Conservation (phyloP, 2,113 vertebrate species). For the Suncus etruscus region DNA sequence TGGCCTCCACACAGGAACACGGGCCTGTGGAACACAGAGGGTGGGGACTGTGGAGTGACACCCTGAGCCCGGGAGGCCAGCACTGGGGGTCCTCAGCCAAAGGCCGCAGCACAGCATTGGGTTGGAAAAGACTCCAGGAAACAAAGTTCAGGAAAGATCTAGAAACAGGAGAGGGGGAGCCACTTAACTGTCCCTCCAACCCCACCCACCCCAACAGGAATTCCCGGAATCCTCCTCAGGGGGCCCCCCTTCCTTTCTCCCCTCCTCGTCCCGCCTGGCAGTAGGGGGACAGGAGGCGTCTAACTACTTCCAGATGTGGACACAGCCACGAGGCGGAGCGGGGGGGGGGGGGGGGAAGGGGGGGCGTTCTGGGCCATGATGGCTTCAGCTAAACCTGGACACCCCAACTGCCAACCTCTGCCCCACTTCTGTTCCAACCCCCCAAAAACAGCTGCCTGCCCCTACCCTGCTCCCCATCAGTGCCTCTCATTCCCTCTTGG, state of each 20-base stretch:
- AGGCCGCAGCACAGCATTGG: not conserved
- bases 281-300: conserved; percentile 61
- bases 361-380: not conserved
- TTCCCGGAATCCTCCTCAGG: conserved; percentile 73
- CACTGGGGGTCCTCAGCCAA: not conserved
- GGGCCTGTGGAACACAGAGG: conserved; percentile 86
- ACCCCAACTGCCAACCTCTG: not conserved
- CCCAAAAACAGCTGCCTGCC: not conserved
- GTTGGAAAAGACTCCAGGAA: not conserved
- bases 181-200: conserved; percentile 22
- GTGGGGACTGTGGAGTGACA: not conserved
- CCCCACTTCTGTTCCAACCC: conserved; percentile 9
- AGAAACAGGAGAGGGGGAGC: not conserved
- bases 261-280: conserved; percentile 24
- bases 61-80: not conserved
- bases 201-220: conserved; percentile 69
- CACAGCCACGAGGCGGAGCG: conserved; percentile 62
- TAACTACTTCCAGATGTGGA: conserved; percentile 83
- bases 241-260: not conserved
- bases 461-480: not conserved
- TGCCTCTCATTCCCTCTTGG: conserved; percentile 20
- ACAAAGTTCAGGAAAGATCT: no score
- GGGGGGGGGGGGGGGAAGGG: not conserved
- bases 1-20: conserved; percentile 93
- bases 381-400: conserved; percentile 34